A percentile compares a stretch with the other conserved stretches of the same genome.
Conservation (phyloP, 1,140 invertebrate species). For the Pseudomyrmex flavicornis region DNA sequence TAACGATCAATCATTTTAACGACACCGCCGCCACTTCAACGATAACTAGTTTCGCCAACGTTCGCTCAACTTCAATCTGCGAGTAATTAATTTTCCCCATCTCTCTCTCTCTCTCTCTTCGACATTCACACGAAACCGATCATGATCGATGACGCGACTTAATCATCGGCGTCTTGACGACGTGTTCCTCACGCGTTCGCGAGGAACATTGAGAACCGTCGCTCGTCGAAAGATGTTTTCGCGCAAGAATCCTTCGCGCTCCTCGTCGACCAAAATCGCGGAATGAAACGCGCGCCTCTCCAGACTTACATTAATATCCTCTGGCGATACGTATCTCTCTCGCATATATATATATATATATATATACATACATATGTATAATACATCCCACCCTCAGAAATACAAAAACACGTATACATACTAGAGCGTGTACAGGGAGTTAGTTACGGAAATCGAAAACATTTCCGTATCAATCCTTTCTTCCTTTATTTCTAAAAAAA, state of each 20-base stretch:
- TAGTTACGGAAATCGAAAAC: slow-evolving; percentile 81
- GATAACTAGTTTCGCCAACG: slow-evolving; percentile 16
- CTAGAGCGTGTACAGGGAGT: slow-evolving; percentile 66
- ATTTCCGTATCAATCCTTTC: slow-evolving; percentile 68
- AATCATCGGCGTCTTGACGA: neutral
- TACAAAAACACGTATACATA: slow-evolving; percentile 76
- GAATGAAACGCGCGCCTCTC: slow-evolving; percentile 65
- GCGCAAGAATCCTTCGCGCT: slow-evolving; percentile 70
- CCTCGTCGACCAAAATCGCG: slow-evolving; percentile 56
- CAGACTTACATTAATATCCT: slow-evolving; percentile 84
- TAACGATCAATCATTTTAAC: slow-evolving; percentile 51
- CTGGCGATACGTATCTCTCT: slow-evolving; percentile 81
- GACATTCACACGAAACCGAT: neutral
- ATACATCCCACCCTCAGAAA: slow-evolving; percentile 81
- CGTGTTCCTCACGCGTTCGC: neutral
- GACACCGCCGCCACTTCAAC: neutral
- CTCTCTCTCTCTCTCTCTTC: neutral
- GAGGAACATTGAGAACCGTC: slow-evolving; percentile 73
- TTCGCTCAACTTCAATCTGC: slow-evolving; percentile 12
- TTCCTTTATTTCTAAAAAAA: slow-evolving; percentile 1
- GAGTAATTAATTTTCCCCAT: neutral
- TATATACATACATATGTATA: slow-evolving; percentile 17
- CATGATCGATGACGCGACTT: neutral
- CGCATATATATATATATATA: slow-evolving; percentile 62
- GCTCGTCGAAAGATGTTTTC: slow-evolving; percentile 51